These are phyloP conservation scores for Fulica atra DNA, from an alignment of 2,113 vertebrate species.

Conservation along the genomic window DNA sequence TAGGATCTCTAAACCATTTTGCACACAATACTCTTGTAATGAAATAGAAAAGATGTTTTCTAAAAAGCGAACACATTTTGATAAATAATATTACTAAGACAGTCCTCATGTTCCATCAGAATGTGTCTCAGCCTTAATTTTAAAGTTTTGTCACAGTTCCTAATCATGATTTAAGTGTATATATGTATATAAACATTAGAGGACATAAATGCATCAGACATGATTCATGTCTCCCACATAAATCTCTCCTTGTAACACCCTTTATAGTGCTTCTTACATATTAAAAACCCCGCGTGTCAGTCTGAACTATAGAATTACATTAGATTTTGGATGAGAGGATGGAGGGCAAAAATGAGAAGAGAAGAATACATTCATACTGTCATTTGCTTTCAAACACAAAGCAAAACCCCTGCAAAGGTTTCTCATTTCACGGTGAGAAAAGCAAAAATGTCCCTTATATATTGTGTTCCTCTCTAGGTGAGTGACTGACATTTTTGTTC, in stretches of 20 bases:
- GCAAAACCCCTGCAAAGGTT: conserved; percentile 44
- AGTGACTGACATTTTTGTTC: conserved; percentile 65
- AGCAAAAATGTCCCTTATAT: conserved; percentile 35
- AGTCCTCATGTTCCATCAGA: not conserved
- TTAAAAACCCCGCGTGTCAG: conserved; percentile 31
- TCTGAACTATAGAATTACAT: not conserved
- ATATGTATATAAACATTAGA: conserved; percentile 8
- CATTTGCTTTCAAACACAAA: conserved; percentile 58
- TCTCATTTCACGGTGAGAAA: conserved; percentile 43
- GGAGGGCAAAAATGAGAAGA: conserved; percentile 16
- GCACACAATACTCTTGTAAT: not conserved
- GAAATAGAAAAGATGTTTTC: not conserved
- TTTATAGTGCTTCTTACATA: conserved; percentile 16
- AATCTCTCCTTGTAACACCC: not conserved
- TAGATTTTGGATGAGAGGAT: not conserved
- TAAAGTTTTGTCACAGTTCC: not conserved
- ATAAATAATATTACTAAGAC: not conserved
- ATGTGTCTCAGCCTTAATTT: not conserved
- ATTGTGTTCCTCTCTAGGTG: conserved; percentile 51
- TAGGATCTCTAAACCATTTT: not conserved
- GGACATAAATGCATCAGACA: not conserved
- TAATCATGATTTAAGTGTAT: conserved; percentile 18
- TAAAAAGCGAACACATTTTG: not conserved
- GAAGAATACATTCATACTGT: conserved; percentile 1
- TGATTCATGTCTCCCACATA: conserved; percentile 11